Base-by-base conservation (phyloP, 2,888 invertebrate genomes). In the Drosophila birchii region DNA sequence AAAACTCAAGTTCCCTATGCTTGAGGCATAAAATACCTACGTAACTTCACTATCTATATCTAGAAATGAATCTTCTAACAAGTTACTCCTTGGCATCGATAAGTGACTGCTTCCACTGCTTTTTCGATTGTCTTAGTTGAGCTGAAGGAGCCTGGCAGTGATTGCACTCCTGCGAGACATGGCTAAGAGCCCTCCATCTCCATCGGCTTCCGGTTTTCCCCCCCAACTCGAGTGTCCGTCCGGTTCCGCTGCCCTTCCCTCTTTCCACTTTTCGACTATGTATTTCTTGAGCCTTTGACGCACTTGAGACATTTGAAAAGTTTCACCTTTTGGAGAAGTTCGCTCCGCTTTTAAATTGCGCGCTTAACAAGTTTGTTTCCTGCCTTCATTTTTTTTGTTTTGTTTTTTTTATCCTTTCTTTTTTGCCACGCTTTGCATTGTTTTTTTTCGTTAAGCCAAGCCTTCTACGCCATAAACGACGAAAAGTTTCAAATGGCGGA, bases 401-500 rank as follows among this genome's bases (percentile, higher is more conserved):
- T 11, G n/a, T 39, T 8, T 38, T 18, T 20, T 32, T 39, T 12
- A 12, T 8, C 20, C 20, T 12, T 9, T 14, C 14, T 26, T 32
- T 16, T 11, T 11, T 20, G 34, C 39, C 34, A 39, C 51, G 51
- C 29, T 8, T 43, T 41, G 14, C 29, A 14, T 55, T 34, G 23
- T 64, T 64, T 51, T 39, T 39, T 55, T 39, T 32, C 57, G 20
- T 49, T 23, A 58, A 54, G 34, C 39, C 14, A 23, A 41, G 60
- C 26, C 62, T 66, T 39, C 64, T 55, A 20, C 51, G 16, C 67
- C 51, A 77, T 78, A 75, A 78, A 71, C 79, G 83, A 54, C 53
- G 67, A 49, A 75, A 76, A 76, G 79, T 82, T 80, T 75, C 72
- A 73, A 78, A 73, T 47, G 74, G 78, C 61, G 76, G 61, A 79